phyloP scores from a whole-genome alignment of 2,888 invertebrate species.

The Amphiduros pacificus region DNA sequence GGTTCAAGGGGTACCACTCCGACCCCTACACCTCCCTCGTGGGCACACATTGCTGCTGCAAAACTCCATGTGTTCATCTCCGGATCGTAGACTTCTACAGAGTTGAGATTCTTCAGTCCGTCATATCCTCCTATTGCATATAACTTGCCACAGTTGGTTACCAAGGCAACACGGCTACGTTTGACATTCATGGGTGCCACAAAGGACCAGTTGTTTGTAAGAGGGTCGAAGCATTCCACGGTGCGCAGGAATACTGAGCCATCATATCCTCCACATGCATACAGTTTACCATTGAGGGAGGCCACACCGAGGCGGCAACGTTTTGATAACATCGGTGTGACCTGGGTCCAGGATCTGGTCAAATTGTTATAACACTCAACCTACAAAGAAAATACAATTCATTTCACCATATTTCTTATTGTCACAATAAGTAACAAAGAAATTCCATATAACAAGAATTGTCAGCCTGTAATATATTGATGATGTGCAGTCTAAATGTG shows the following conservation, averaged over 20 bases:
- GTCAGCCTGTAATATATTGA: too few relatives aligned
- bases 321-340: conserved; percentile 78
- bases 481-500: too few relatives aligned
- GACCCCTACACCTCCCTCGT: conserved; percentile 88
- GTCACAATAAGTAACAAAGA: too few relatives aligned
- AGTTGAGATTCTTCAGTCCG: conserved; percentile 78
- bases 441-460: too few relatives aligned
- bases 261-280: conserved; percentile 73
- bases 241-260: conserved; percentile 80
- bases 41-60: conserved; percentile 78
- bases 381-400: conserved; percentile 56
- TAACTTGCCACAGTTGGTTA: conserved; percentile 80
- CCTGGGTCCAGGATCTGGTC: conserved; percentile 73
- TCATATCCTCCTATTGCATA: conserved; percentile 73
- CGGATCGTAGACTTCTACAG: conserved; percentile 84
- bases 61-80: conserved; percentile 40
- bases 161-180: conserved; percentile 78
- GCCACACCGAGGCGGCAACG: conserved; percentile 83
- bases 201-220: conserved; percentile 74
- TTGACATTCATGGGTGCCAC: conserved; percentile 81
- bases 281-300: conserved; percentile 78
- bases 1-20: conserved; percentile 71
- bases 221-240: conserved; percentile 80
- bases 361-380: conserved; percentile 79
- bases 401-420: too few relatives aligned